Percentiles rank a stretch among this genome's conserved stretches.
These are phyloP conservation scores for Xenopus petersii DNA, from an alignment of 2,797 vertebrate species.

Conservation along the genomic window DNA sequence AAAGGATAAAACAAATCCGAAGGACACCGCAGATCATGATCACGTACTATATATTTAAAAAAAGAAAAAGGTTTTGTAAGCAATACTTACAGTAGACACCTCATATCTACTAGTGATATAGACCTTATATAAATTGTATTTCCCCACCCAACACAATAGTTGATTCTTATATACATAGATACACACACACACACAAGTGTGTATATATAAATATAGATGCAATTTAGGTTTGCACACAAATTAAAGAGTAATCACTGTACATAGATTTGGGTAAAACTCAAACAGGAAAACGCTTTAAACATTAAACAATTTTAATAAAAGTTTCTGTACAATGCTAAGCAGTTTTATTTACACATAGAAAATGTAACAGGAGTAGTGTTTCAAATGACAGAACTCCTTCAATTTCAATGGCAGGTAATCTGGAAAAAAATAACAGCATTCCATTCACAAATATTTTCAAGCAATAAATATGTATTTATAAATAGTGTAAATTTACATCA, in stretches of 20 bases:
- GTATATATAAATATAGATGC: slow-evolving; percentile 83
- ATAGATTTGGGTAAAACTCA: slow-evolving; percentile 79
- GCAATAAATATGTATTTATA: slow-evolving; percentile 99
- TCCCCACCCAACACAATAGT: slow-evolving; percentile 72
- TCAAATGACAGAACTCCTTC: slow-evolving; percentile 97
- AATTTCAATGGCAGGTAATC: slow-evolving; percentile 99
- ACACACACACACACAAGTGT: slow-evolving; percentile 66
- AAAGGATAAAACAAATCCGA: slow-evolving; percentile 61
- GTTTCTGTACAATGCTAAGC: slow-evolving; percentile 95
- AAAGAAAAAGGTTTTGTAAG: slow-evolving; percentile 71
- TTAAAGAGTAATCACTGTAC: slow-evolving; percentile 76
- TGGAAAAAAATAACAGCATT: slow-evolving; percentile 98
- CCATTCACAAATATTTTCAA: slow-evolving; percentile 99
- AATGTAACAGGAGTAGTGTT: slow-evolving; percentile 90
- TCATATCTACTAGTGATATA: slow-evolving; percentile 78
- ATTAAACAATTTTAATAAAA: slow-evolving; percentile 92
- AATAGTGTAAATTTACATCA: slow-evolving; percentile 99
- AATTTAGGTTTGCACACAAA: slow-evolving; percentile 74
- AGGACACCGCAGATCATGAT: slow-evolving; percentile 72
- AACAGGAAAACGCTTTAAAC: slow-evolving; percentile 87
- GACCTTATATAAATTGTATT: slow-evolving; percentile 77
- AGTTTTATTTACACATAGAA: slow-evolving; percentile 96
- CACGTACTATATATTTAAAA: slow-evolving; percentile 78
- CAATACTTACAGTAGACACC: slow-evolving; percentile 81
- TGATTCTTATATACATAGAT: slow-evolving; percentile 76